Evolutionary conservation across 2,888 invertebrate genomes (phyloP).

Genomic region (Philaethria dido): DNA sequence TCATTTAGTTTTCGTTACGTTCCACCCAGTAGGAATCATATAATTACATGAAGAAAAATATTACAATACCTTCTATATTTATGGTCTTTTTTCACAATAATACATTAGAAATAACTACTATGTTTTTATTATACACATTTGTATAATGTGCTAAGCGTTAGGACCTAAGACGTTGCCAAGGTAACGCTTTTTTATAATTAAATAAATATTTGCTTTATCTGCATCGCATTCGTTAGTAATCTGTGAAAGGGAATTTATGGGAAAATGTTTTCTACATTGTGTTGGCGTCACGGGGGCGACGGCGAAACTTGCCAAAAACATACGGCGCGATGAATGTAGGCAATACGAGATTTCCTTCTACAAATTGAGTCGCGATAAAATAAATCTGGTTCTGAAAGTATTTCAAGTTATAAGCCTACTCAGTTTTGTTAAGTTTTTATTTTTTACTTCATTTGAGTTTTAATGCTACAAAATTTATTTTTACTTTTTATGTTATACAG

Average conservation of each 20-base stretch:
- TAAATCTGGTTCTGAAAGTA: conserved; percentile 1
- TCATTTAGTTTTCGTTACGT: no score
- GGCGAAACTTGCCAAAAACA: conserved; percentile 23
- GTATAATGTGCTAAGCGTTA: no score
- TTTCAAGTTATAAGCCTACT: not conserved
- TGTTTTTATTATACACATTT: no score
- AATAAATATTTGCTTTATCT: not conserved
- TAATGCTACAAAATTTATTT: no score
- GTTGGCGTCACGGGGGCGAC: conserved; percentile 10
- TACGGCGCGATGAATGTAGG: conserved; percentile 21
- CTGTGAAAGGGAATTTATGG: not conserved
- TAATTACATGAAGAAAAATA: no score
- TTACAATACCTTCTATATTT: no score
- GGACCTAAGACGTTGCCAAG: no score
- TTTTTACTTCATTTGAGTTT: not conserved
- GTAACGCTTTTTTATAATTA: no score
- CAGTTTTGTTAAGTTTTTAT: not conserved
- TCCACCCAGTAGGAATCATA: no score
- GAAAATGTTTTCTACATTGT: conserved; percentile 1
- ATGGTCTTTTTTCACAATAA: no score
- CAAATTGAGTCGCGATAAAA: not conserved
- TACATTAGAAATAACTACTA: no score
- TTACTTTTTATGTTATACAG: no score
- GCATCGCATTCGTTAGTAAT: not conserved
- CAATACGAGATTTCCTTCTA: conserved; percentile 14